A percentile compares a stretch with the other conserved stretches of the same genome.
phyloP scores from a whole-genome alignment of 2,113 vertebrate species.

The Erpornis zantholeuca region DNA sequence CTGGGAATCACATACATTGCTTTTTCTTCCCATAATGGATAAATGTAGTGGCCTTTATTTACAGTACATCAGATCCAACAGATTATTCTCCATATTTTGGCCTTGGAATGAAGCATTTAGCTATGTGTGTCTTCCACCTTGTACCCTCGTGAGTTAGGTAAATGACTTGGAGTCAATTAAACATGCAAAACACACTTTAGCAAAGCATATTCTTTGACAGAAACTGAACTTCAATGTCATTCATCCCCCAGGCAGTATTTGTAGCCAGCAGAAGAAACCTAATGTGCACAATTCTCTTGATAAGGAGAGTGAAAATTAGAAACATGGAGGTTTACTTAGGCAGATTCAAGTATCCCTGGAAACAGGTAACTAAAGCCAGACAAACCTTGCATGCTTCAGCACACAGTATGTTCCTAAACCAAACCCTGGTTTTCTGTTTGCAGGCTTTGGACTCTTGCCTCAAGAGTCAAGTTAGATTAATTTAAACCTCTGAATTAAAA shows the following conservation, averaged over 20 bases:
- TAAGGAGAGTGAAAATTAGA: not conserved
- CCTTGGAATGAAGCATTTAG: not conserved
- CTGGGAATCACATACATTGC: not conserved
- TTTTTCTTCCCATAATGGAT: not conserved
- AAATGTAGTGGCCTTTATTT: not conserved
- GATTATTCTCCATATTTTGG: not conserved
- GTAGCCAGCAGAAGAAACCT: not conserved
- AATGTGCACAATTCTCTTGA: not conserved
- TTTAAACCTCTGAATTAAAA: not conserved
- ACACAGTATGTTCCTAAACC: not conserved
- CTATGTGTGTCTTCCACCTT: not conserved
- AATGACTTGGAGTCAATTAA: not conserved
- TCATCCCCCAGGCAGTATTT: not conserved
- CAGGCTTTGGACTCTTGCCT: not conserved
- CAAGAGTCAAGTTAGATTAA: not conserved
- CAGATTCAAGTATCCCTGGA: slow-evolving; percentile 23
- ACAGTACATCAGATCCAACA: not conserved
- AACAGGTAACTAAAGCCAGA: slow-evolving; percentile 5
- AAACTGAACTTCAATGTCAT: not conserved
- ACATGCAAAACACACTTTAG: not conserved
- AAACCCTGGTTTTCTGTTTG: not conserved
- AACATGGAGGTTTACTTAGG: not conserved
- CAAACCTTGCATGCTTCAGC: not conserved
- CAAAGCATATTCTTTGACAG: not conserved
- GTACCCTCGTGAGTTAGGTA: not conserved